These are phyloP conservation scores for Ophiodon elongatus DNA, from an alignment of 2,113 vertebrate species.

Conservation along the genomic window DNA sequence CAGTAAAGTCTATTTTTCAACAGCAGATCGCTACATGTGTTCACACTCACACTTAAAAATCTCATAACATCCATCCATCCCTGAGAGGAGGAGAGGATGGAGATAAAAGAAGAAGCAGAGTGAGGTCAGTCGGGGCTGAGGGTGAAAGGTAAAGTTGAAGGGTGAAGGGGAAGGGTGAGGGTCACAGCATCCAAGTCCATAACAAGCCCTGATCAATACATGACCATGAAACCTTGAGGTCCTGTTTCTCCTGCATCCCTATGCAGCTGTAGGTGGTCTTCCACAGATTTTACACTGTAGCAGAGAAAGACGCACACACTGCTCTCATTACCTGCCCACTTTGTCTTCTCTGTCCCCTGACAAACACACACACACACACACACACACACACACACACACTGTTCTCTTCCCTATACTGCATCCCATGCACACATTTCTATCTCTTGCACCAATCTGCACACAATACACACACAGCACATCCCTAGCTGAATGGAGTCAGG, in stretches of 20 bases:
- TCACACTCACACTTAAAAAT: conserved; percentile 19
- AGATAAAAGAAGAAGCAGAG: conserved; percentile 42
- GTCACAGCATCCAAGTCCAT: conserved; percentile 67
- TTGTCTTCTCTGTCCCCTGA: conserved; percentile 77
- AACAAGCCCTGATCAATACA: conserved; percentile 79
- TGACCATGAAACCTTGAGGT: conserved; percentile 33
- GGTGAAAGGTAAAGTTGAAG: conserved; percentile 73
- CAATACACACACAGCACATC: conserved; percentile 50
- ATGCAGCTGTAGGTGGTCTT: conserved; percentile 70
- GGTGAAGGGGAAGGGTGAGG: conserved; percentile 74
- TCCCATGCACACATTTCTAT: conserved; percentile 60
- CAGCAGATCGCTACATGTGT: conserved; percentile 27
- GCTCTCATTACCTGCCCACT: conserved; percentile 75
- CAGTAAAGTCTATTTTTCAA: conserved; percentile 4
- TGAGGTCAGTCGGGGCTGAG: conserved; percentile 56
- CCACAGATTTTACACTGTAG: conserved; percentile 54
- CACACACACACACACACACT: conserved; percentile 52
- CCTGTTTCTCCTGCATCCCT: conserved; percentile 25
- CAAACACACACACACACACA: conserved; percentile 54
- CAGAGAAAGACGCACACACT: conserved; percentile 40
- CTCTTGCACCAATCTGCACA: conserved; percentile 66
- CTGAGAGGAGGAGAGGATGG: not conserved
- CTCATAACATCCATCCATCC: conserved; percentile 27
- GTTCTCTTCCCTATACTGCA: conserved; percentile 44
- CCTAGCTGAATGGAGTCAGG: conserved; percentile 95